A percentile compares a stretch with the other conserved stretches of the same genome.
phyloP scores from a whole-genome alignment of 2,888 invertebrate genomes.

The Lacanobia wlatinum region DNA sequence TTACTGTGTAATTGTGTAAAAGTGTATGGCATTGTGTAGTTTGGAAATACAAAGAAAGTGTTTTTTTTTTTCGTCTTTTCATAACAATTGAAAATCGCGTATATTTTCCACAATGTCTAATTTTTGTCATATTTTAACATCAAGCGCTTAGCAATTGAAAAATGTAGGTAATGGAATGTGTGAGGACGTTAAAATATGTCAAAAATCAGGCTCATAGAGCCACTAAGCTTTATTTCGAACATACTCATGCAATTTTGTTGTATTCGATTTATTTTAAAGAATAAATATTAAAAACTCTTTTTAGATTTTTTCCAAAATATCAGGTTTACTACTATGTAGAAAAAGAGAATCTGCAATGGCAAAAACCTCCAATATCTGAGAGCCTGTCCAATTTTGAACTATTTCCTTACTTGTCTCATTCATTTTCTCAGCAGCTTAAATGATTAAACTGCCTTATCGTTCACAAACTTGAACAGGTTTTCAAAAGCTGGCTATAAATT shows the following conservation, averaged over 20 bases:
- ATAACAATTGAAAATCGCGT: too few species aligned
- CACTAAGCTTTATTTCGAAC: not conserved
- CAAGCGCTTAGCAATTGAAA: too few species aligned
- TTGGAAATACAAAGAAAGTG: not conserved
- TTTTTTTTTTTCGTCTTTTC: not conserved
- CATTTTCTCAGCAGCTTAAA: too few species aligned
- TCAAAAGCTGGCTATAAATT: not conserved
- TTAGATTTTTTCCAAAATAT: too few species aligned
- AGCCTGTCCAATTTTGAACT: not conserved
- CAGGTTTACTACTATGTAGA: too few species aligned
- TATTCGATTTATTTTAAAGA: too few species aligned
- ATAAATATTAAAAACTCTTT: too few species aligned
- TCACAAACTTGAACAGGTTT: not conserved
- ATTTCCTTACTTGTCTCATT: not conserved
- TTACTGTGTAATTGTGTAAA: conserved; percentile 27
- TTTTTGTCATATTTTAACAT: conserved; percentile 1
- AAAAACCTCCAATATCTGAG: not conserved
- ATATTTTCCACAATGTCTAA: not conserved
- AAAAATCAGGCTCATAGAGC: not conserved
- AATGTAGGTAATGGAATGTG: not conserved
- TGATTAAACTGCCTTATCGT: not conserved
- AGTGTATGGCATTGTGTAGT: conserved; percentile 27
- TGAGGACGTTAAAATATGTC: conserved; percentile 6
- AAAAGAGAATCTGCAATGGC: not conserved
- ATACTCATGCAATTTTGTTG: conserved; percentile 28